Conservation (phyloP, 2,797 vertebrate genomes). For the Danionella dracula region DNA sequence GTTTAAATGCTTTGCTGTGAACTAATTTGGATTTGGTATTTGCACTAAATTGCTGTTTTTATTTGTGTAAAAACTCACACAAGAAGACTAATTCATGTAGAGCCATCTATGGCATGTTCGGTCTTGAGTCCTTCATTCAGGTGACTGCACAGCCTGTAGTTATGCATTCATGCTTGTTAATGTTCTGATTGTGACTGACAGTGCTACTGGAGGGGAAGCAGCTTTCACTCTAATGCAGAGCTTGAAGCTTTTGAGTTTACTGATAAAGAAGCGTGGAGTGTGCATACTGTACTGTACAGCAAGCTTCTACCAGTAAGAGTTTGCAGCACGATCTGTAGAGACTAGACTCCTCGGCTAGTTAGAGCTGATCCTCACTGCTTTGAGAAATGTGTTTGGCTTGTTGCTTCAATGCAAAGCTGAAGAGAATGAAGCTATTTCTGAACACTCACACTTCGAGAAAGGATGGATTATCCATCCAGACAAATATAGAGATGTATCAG, state of each 20-base stretch:
- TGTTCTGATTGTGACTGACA: constrained; percentile 2
- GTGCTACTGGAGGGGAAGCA: neutral
- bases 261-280: neutral
- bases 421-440: constrained; percentile 45
- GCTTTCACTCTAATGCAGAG: constrained; percentile 22
- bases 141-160: neutral
- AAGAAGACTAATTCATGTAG: neutral
- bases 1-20: too few species aligned
- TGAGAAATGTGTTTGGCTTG: constrained; percentile 32
- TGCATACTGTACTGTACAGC: neutral
- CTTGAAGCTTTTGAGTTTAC: neutral
- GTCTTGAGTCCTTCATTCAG: constrained; percentile 13
- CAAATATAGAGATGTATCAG: constrained; percentile 57
- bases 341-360: constrained; percentile 28
- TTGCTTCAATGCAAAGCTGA: constrained; percentile 28
- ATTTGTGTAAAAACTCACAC: too few species aligned
- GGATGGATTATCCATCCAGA: constrained; percentile 56
- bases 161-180: constrained; percentile 19
- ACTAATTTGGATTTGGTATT: too few species aligned
- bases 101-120: neutral
- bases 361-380: constrained; percentile 22
- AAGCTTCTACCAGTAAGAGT: constrained; percentile 1
- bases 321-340: constrained; percentile 9
- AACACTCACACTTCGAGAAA: constrained; percentile 32
- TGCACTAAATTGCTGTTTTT: too few species aligned